Conservation (phyloP, 2,888 invertebrate species). For the Coelopa pilipes region DNA sequence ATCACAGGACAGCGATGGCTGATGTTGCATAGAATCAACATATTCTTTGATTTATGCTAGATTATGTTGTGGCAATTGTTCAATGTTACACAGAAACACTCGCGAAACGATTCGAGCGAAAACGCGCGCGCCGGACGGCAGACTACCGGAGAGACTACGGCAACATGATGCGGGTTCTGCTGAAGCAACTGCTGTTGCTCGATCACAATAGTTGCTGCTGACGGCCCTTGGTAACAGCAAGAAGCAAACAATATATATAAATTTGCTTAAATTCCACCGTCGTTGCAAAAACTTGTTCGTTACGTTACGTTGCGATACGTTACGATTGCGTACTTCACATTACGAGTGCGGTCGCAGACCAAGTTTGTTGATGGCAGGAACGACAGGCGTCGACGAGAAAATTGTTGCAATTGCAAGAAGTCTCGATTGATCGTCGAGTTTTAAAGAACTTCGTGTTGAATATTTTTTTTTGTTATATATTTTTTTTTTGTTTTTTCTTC, state of each 20-base stretch:
- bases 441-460: not conserved
- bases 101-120: too few relatives aligned
- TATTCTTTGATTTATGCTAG: too few relatives aligned
- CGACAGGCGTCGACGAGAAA: too few relatives aligned
- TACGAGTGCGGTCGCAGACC: constrained; percentile 2
- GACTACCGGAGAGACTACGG: not conserved
- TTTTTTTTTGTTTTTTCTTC: constrained; percentile 19
- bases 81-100: too few relatives aligned
- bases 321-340: not conserved
- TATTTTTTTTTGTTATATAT: constrained; percentile 3
- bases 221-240: constrained; percentile 26
- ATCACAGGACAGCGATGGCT: too few relatives aligned
- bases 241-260: constrained; percentile 15
- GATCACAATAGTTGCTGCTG: not conserved
- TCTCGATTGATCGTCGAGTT: too few relatives aligned
- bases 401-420: too few relatives aligned
- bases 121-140: not conserved
- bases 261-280: not conserved
- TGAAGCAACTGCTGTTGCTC: not conserved
- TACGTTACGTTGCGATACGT: constrained; percentile 34
- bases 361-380: not conserved
- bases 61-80: too few relatives aligned
- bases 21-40: too few relatives aligned
- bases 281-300: constrained; percentile 39
- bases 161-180: constrained; percentile 12